Evolutionary conservation across 2,797 vertebrate genomes (phyloP), one percentile per base, ranked within the genome.

Genomic region (Tadarida brasiliensis): DNA sequence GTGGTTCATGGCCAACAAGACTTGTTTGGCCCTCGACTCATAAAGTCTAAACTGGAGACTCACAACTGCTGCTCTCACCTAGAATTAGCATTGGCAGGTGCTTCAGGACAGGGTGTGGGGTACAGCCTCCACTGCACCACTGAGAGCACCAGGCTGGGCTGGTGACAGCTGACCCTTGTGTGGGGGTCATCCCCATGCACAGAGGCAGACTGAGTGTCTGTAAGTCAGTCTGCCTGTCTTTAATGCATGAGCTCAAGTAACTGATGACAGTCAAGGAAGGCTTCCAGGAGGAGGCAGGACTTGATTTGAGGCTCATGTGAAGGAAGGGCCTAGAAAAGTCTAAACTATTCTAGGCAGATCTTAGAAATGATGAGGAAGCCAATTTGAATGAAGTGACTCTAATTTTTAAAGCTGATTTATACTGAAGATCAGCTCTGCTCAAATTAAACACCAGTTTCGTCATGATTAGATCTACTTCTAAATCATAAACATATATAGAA

Each of bases 381-480:
- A 28, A 22, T 15, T 28, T 54, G 78, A 85, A 87, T 11, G 28
- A 94, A 83, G 61, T 26, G 22, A 56, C 63, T 84, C 63, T 84
- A 3, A 33, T 73, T 85, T 73, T 54, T 51, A 54, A 85, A 65
- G 81, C 15, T 63, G n/a, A 59, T 80, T 82, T 91, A 71, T 76
- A 57, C 49, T 86, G 76, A 88, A 70, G 89, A 87, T 59, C 57
- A 92, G 28, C 17, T 59, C 47, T 84, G 39, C 56, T 90, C 1
- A 24, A 94, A 73, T 73, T 87, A 74, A 89, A 82, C 49, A 78
- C 33, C 44, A 51, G 74, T 14, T 56, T 80, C 33, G 65, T 19
- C 30, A 78, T 73, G n/a, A 95, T 81, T 91, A 83, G 63, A 51
- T 88, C 65, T 54, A 81, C 76, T 74, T 95, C 57, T 68, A 59